These are phyloP conservation scores for Corythornis madagascariensis DNA, from an alignment of 2,113 vertebrate species.

Conservation along the genomic window DNA sequence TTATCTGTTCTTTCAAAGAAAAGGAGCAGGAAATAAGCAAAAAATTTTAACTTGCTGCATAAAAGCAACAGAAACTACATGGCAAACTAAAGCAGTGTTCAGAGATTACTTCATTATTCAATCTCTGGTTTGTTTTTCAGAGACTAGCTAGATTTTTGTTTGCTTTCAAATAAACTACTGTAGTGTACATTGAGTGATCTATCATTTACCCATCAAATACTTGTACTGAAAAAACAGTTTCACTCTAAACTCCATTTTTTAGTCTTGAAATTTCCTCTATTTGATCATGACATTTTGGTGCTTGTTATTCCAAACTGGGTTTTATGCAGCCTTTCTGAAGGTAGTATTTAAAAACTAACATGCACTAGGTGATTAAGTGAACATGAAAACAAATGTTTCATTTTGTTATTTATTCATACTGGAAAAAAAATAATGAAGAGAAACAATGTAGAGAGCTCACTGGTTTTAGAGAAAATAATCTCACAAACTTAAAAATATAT, in stretches of 20 bases:
- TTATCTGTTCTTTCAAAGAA: background rate
- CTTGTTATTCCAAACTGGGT: background rate
- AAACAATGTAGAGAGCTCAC: background rate
- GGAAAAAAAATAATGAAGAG: background rate
- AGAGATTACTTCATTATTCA: conserved; percentile 4
- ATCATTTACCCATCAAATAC: background rate
- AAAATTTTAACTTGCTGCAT: conserved; percentile 18
- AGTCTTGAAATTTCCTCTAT: background rate
- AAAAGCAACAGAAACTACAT: background rate
- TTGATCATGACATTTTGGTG: background rate
- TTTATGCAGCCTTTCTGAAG: background rate
- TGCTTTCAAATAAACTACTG: conserved; percentile 29
- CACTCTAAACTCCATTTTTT: background rate
- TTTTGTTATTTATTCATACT: background rate
- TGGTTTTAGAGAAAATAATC: background rate
- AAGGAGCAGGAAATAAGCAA: conserved; percentile 22
- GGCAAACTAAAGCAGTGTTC: background rate
- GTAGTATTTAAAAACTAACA: background rate
- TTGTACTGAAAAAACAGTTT: background rate
- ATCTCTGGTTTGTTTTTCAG: background rate
- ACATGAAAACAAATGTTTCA: background rate
- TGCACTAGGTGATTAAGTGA: background rate
- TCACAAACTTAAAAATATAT: background rate
- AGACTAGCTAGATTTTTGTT: background rate
- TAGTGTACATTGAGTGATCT: background rate